These are phyloP conservation scores for Oceanodroma leucorhoa DNA, from an alignment of 2,797 vertebrate species.

Conservation along the genomic window DNA sequence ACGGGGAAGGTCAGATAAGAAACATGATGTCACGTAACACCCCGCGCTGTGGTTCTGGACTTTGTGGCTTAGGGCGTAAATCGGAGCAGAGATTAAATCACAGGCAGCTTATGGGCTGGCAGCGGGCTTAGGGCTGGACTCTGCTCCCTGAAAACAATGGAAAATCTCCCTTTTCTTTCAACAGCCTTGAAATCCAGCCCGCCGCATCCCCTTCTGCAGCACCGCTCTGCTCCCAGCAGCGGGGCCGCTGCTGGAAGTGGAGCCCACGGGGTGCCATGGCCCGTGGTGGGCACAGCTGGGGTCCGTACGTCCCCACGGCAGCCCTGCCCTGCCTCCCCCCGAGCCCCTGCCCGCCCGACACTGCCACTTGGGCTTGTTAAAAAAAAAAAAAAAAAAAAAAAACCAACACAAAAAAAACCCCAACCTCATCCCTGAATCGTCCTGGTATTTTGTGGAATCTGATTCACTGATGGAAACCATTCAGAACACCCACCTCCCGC, in stretches of 20 bases:
- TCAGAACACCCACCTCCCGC: constrained; percentile 29
- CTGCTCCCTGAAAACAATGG: neutral
- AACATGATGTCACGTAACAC: neutral
- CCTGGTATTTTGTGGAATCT: constrained; percentile 10
- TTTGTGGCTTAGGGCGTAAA: neutral
- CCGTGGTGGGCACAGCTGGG: neutral
- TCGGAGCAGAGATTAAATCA: neutral
- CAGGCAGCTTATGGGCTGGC: neutral
- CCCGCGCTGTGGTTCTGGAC: neutral
- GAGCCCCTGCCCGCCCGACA: neutral
- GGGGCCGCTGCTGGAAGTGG: fast-evolving
- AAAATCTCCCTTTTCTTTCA: neutral
- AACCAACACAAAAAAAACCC: neutral
- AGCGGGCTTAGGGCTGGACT: neutral
- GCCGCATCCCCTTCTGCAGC: neutral
- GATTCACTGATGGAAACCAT: constrained; percentile 56
- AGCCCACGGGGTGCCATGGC: neutral
- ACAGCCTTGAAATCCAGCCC: neutral
- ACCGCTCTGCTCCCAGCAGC: neutral
- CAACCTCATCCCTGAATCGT: neutral
- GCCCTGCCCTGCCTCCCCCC: neutral
- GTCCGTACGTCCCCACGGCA: fast-evolving
- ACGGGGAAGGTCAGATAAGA: fast-evolving
- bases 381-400: neutral
- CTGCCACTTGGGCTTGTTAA: neutral